Evolutionary conservation across 2,888 invertebrate genomes (phyloP).

Genomic region (Cerceris rybyensis): DNA sequence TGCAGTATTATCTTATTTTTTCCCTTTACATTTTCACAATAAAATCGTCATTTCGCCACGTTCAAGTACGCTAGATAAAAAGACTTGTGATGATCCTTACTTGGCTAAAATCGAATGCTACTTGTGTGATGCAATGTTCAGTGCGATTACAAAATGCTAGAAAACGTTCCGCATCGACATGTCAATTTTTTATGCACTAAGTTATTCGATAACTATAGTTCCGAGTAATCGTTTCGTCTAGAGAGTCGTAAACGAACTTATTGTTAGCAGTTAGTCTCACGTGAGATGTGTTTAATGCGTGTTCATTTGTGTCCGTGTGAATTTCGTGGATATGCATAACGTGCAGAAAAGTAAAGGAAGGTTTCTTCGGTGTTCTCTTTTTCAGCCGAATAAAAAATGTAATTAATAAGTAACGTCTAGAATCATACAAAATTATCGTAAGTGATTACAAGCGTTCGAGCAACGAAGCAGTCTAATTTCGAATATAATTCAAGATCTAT

Average conservation of each 20-base stretch:
- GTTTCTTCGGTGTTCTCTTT: background rate
- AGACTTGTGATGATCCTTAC: constrained; percentile 26
- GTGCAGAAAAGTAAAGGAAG: constrained; percentile 35
- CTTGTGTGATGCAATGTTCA: constrained; percentile 4
- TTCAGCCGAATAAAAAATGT: constrained; percentile 10
- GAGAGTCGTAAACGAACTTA: constrained; percentile 11
- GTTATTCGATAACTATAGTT: background rate
- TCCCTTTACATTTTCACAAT: background rate
- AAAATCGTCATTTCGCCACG: background rate
- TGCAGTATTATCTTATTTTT: background rate
- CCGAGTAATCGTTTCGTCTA: constrained; percentile 4
- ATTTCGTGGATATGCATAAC: constrained; percentile 25
- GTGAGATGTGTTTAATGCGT: background rate
- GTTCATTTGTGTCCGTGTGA: background rate
- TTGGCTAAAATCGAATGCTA: background rate
- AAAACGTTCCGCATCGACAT: constrained; percentile 11
- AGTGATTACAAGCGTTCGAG: constrained; percentile 30
- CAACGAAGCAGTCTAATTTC: constrained; percentile 38
- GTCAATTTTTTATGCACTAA: constrained; percentile 16
- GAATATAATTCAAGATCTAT: background rate
- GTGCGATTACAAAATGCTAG: constrained; percentile 21
- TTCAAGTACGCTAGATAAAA: constrained; percentile 1
- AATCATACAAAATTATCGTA: constrained; percentile 31
- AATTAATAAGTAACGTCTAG: constrained; percentile 1
- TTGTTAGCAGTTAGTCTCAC: background rate